Percentiles rank a stretch among this genome's conserved stretches.
Evolutionary conservation across 2,797 vertebrate genomes (phyloP).

Genomic region (Esox lucius): DNA sequence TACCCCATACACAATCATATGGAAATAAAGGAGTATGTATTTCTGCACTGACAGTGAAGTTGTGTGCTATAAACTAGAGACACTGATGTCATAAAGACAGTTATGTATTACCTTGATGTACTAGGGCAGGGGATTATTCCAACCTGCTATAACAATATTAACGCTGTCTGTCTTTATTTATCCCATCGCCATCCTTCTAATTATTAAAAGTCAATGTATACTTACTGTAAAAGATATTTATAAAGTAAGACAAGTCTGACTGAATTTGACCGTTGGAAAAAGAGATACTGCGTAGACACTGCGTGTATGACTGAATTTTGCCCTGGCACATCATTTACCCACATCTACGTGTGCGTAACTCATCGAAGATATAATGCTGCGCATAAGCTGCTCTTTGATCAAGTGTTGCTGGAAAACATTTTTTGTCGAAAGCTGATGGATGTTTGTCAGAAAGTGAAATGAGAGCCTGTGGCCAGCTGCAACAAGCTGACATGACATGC

Average conservation of each 20-base stretch:
- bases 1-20: slow-evolving; percentile 21
- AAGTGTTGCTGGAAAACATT: not conserved
- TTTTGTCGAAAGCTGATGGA: not conserved
- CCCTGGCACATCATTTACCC: not conserved
- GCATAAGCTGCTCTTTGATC: not conserved
- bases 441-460: not conserved
- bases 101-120: too few species aligned
- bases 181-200: too few species aligned
- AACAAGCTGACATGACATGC: not conserved
- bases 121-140: too few species aligned
- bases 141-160: too few species aligned
- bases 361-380: not conserved
- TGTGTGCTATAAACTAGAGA: not conserved
- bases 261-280: too few species aligned
- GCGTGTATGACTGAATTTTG: too few species aligned
- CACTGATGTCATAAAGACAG: not conserved
- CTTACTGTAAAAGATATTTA: too few species aligned
- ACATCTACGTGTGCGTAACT: not conserved
- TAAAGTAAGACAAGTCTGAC: too few species aligned
- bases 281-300: too few species aligned
- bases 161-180: too few species aligned
- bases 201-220: too few species aligned
- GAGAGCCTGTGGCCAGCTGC: not conserved
- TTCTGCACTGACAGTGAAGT: slow-evolving; percentile 31
- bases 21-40: slow-evolving; percentile 55